Evolutionary conservation across 2,113 vertebrate species (phyloP), one percentile per base, ranked within the genome.

Genomic region (Hydrochoerus hydrochaeris): DNA sequence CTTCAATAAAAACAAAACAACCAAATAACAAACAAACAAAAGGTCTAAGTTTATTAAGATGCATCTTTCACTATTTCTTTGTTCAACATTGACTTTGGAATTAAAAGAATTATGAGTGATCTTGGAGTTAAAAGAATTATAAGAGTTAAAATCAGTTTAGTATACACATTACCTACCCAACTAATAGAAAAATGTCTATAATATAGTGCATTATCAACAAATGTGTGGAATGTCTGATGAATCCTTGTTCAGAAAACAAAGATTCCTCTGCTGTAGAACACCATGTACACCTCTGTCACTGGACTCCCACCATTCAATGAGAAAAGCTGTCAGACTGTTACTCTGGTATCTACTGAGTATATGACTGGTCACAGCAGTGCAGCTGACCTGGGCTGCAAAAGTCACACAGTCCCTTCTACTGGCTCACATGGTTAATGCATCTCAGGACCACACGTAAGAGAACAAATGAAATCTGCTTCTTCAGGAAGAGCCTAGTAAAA

Each of bases 171-270:
- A 78, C 1, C 24, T 88, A 26, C 16, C 16, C 2, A 80, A 35
- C 14, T 41, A 11, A 69, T 35, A 60, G 46, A 88, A 88, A 78
- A 38, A 13, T 84, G 3, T 7, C 7, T 77, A 7, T 13, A 41
- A 26, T 12, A 17, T 9, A 8, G 19, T 4, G 32, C 12, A 87
- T 58, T 60, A 20, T 58, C 24, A 82, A 26, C 24, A 85, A 38
- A 35, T 28, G 8, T 65, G 16, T 57, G 73, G 16, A 73, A 4
- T 38, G 62, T 35, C 12, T 85, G 30, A 80, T 46, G 30, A 71
- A 32, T 16, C 22, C 0, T 49, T 38, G 4, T 0, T 2, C 5
- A 38, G 24, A 49, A 19, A 0, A 38, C 14, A 49, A 8, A 2
- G 88, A 1, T 71, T 22, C 19, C 19, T 44, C 14, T 63, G 24